A percentile compares a stretch with the other conserved stretches of the same genome.
Evolutionary conservation across 2,113 vertebrate genomes (phyloP).

Genomic region (Tapirus terrestris): DNA sequence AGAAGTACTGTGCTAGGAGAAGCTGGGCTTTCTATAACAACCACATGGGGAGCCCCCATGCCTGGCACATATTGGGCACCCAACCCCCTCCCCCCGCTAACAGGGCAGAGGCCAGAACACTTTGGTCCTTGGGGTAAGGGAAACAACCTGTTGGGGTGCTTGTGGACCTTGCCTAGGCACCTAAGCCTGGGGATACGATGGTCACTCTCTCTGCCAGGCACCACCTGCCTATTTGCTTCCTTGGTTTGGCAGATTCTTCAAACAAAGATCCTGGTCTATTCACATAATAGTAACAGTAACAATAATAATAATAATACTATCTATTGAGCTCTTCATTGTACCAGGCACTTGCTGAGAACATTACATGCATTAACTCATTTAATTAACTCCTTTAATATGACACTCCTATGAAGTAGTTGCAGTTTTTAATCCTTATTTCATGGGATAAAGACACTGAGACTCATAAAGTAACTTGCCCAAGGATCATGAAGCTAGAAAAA

Average conservation of each 20-base stretch:
- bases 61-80: not conserved
- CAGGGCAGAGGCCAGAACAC: not conserved
- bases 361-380: not conserved
- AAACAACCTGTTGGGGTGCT: not conserved
- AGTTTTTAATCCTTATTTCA: conserved; percentile 29
- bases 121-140: not conserved
- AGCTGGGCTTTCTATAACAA: not conserved
- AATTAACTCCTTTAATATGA: not conserved
- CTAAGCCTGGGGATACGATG: not conserved
- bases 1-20: not conserved
- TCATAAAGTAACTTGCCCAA: not conserved
- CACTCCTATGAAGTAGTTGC: not conserved
- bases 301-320: too few species aligned
- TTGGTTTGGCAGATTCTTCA: conserved; percentile 21
- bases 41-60: not conserved
- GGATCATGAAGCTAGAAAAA: not conserved
- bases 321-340: not conserved
- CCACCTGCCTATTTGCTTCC: not conserved
- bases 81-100: not conserved
- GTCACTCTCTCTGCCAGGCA: not conserved
- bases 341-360: not conserved
- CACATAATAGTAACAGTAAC: too few species aligned
- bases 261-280: not conserved
- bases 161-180: not conserved
- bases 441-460: not conserved